phyloP scores from a whole-genome alignment of 2,888 invertebrate species.

The Xanthia togata region DNA sequence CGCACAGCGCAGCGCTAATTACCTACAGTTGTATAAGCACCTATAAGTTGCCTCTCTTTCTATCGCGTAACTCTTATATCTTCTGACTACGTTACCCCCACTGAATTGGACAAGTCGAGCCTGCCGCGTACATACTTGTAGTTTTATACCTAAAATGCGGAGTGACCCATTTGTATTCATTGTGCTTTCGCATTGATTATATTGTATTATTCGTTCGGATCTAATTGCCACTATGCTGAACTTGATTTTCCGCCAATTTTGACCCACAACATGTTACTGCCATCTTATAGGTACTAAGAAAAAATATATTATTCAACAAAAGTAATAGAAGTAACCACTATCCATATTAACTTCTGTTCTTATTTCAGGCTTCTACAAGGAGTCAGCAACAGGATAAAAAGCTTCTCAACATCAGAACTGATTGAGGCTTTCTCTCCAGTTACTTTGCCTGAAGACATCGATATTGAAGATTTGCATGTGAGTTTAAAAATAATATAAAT shows the following conservation, averaged over 20 bases:
- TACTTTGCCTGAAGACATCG: conserved; percentile 86
- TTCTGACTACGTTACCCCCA: too few species aligned
- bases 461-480: conserved; percentile 91
- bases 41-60: too few species aligned
- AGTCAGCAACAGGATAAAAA: conserved; percentile 89
- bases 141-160: too few species aligned
- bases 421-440: conserved; percentile 79
- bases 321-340: not conserved
- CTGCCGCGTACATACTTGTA: too few species aligned
- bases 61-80: too few species aligned
- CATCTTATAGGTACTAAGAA: not conserved
- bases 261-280: not conserved
- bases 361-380: conserved; percentile 88
- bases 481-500: conserved; percentile 47
- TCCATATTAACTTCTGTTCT: not conserved
- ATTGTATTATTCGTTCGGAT: not conserved
- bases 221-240: not conserved
- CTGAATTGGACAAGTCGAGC: too few species aligned
- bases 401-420: conserved; percentile 90
- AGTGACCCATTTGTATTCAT: too few species aligned
- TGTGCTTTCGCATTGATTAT: not conserved
- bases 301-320: not conserved
- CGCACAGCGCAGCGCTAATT: too few species aligned
- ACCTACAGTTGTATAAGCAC: too few species aligned
- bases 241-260: not conserved